Conservation (phyloP, 2,888 invertebrate species). For the Himalopsyche kuldschensis region DNA sequence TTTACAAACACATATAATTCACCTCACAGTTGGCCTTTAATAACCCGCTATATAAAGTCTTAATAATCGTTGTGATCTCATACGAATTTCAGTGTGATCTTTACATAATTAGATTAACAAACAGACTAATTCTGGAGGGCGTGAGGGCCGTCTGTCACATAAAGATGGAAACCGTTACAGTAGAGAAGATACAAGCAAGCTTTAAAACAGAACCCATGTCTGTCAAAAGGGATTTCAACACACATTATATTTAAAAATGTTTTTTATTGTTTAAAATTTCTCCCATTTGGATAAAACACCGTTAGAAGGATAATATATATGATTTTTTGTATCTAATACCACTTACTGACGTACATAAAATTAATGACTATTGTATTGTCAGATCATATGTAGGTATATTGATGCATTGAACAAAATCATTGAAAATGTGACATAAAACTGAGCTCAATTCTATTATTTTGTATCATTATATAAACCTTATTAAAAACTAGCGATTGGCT, state of each 20-base stretch:
- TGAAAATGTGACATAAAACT: no score
- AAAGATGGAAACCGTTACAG: not conserved
- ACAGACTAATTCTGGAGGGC: slow-evolving; percentile 6
- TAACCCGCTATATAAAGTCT: not conserved
- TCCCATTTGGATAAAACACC: no score
- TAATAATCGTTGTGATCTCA: not conserved
- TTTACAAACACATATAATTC: not conserved
- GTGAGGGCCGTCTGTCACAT: slow-evolving; percentile 7
- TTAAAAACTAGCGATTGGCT: no score
- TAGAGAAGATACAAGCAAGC: not conserved
- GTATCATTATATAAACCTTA: no score
- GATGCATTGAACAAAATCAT: no score
- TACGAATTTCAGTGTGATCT: slow-evolving; percentile 3
- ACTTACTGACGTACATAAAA: no score
- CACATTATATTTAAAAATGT: not conserved
- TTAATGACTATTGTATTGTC: no score
- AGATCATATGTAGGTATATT: no score
- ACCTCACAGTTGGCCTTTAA: not conserved
- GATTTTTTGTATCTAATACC: no score
- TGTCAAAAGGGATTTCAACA: slow-evolving; percentile 12
- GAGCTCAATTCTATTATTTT: no score
- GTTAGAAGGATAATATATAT: no score
- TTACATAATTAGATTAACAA: slow-evolving; percentile 2
- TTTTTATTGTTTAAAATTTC: no score
- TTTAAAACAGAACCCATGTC: slow-evolving; percentile 11